Base-by-base conservation (phyloP, 2,888 invertebrate genomes). In the Plutella xylostella region DNA sequence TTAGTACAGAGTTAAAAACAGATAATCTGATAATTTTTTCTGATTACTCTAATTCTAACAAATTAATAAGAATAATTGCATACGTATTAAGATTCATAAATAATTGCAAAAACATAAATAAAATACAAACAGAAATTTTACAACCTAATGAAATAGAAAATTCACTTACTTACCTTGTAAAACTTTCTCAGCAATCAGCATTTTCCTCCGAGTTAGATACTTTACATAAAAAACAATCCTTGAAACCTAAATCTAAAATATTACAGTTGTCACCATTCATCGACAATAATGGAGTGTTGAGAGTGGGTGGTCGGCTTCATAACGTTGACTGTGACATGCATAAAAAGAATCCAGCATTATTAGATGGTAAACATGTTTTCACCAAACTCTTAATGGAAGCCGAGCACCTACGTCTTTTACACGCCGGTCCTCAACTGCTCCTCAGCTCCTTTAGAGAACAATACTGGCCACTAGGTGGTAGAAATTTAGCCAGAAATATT, bases 301-400 rank as follows among this genome's bases (percentile, higher is more conserved):
- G 43, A 21, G 42, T 42, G 19, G 42, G 42, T 19, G 42, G 42
- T 18, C 20, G 33, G 4, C 19, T 42, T 9, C 7, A 35, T 12
- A 34, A 34, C 15, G 9, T 35, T 5, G 17, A 22, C 12, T 43
- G 11, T 19, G 12, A 30, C 22, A 48, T 46, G 31, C 45, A 34
- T 34, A 31, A 31, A n/a, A 31, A 31, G 31, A 6, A 31, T 31
- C 31, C 31, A 31, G 31, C n/a, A 31, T n/a, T 31, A n/a, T n/a
- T 31, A 11, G 31, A 31, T 31, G 31, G 31, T 11, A 31, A 31
- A 11, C 31, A 31, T n/a, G 9, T 11, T n/a, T n/a, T 31, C 9
- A 31, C 31, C 5, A 31, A 31, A 31, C 4, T 31, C 4, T n/a
- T 31, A n/a, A 38, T 44, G 37, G 17, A 17, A 18, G 35, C 35